Base-by-base conservation (phyloP, 2,888 invertebrate genomes). In the Drosophila buzzatii region DNA sequence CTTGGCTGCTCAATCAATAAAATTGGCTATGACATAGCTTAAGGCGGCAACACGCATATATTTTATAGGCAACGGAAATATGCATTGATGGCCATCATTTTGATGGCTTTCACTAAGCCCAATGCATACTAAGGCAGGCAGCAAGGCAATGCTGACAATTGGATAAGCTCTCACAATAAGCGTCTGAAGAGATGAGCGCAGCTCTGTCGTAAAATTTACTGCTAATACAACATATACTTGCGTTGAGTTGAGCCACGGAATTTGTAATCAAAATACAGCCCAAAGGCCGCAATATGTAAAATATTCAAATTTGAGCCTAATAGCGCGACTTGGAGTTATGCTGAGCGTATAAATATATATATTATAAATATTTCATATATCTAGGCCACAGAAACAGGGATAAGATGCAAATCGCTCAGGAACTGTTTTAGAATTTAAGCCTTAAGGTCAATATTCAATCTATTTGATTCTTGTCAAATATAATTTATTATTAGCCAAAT, bases 71-170 rank as follows among this genome's bases (percentile, higher is more conserved):
- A 20, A 58, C 61, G 4, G 4, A 27, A 64, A 72, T 78, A 58
- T 73, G 73, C 76, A 77, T 77, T 73, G 78, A 51, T 16, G 51
- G 64, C 51, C 33, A 68, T 73, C 76, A 59, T 52, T 73, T 76
- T 76, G 73, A 78, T 70, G 56, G 52, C 41, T 14, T 10, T 12
- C 20, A 60, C 67, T 57, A 23, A 53, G 56, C 56, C 55, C 60
- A 52, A 57, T 76, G 75, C 74, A 73, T 69, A 69, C 65, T 20
- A 73, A 69, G 37, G 65, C 23, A 10, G 27, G n/a, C 27, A 2
- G 16, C 14, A 55, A 1, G 1, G 18, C 49, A 37, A 16, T 41
- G 47, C 49, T 45, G 51, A 52, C 73, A 68, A 51, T 78, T 55
- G 73, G 69, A 73, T 73, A 73, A 69, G 61, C 73, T 61, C 42